These are phyloP conservation scores for Allobates femoralis DNA, from an alignment of 2,797 vertebrate genomes.

Conservation along the genomic window DNA sequence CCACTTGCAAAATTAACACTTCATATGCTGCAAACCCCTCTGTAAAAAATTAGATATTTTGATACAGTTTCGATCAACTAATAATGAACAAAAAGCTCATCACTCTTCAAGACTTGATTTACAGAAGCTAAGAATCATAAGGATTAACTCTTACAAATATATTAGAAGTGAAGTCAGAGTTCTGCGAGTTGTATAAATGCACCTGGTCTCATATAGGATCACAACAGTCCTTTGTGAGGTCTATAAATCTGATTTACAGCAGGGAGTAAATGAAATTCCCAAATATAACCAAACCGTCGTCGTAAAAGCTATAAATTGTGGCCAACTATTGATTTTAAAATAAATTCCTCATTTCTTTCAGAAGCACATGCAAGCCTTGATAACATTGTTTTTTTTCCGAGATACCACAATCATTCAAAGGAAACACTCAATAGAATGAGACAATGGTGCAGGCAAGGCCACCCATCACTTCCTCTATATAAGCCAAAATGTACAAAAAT, in stretches of 20 bases:
- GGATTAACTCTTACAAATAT: too few relatives aligned
- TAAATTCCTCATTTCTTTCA: not conserved
- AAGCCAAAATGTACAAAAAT: not conserved
- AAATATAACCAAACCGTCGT: not conserved
- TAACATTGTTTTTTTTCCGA: conserved; percentile 24
- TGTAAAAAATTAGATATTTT: too few relatives aligned
- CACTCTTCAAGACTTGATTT: too few relatives aligned
- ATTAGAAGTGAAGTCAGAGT: too few relatives aligned
- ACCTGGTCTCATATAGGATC: not conserved
- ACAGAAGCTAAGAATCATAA: too few relatives aligned
- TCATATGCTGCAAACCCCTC: too few relatives aligned
- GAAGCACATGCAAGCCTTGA: conserved; percentile 25
- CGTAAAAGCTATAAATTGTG: not conserved
- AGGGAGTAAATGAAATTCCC: not conserved
- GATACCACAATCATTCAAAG: conserved; percentile 23
- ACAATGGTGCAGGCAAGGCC: not conserved
- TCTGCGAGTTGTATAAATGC: not conserved
- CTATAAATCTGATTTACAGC: not conserved
- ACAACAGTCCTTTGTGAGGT: not conserved
- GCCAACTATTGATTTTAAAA: conserved; percentile 15
- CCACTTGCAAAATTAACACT: too few relatives aligned
- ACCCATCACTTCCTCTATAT: not conserved
- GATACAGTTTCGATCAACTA: too few relatives aligned
- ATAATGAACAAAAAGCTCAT: too few relatives aligned
- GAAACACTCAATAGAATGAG: conserved; percentile 11